phyloP scores from a whole-genome alignment of 2,113 vertebrate genomes.

The Lethenteron reissneri region DNA sequence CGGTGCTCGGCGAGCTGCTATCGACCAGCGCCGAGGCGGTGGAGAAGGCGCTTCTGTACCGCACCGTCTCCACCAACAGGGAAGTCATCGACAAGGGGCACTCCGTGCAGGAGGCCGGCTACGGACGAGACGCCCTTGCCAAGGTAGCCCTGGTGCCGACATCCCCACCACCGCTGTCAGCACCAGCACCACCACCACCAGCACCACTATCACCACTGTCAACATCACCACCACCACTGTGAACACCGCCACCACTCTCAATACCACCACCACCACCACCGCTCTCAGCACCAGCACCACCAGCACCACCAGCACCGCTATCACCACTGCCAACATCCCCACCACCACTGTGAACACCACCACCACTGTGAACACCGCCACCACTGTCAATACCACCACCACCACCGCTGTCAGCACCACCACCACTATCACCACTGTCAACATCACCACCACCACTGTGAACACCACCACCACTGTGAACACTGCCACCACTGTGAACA shows the following conservation, averaged over 20 bases:
- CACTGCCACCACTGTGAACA: background rate
- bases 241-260: background rate
- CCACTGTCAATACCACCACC: background rate
- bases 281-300: rapidly evolving
- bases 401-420: background rate
- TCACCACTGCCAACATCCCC: too few relatives aligned
- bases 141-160: conserved; percentile 32
- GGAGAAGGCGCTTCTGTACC: conserved; percentile 32
- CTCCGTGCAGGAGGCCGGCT: conserved; percentile 38
- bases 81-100: conserved; percentile 68
- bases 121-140: conserved; percentile 54
- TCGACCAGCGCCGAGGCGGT: conserved; percentile 19
- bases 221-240: background rate
- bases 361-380: background rate
- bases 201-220: background rate
- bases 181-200: background rate
- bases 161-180: background rate
- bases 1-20: conserved; percentile 29
- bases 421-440: background rate
- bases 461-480: background rate
- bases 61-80: conserved; percentile 52
- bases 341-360: too few relatives aligned
- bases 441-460: too few relatives aligned
- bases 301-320: too few relatives aligned
- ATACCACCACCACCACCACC: background rate